Evolutionary conservation across 2,888 invertebrate species (phyloP), one percentile per base, ranked within the genome.

Genomic region (Galeopsomyia nigrocyanea): DNA sequence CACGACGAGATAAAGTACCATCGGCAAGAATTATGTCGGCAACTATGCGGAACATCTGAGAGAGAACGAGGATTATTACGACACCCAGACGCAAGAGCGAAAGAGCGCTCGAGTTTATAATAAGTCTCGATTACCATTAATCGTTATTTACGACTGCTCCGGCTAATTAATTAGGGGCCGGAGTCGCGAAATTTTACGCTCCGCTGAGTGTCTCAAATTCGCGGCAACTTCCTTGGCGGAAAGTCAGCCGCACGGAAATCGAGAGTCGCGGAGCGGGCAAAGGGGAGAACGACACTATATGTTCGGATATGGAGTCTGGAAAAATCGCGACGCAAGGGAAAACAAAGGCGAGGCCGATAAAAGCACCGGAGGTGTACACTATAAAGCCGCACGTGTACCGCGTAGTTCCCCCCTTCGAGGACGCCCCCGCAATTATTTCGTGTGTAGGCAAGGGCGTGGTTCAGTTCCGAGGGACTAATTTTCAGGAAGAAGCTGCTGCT

Each of bases 351-450:
- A 53, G n/a, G 17, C 7, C 19, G 53, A 53, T 19, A 21, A 53
- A 21, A 53, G 21, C 17, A 53, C 3, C 16, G n/a, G 51, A 51
- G 16, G 17, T n/a, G 17, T n/a, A 51, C 10, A n/a, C 19, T 51
- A 51, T 51, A 3, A n/a, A 17, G n/a, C 51, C n/a, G n/a, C n/a
- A n/a, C 26, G 26, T 5, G 26, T 5, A 26, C 26, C 26, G 26
- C 26, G 26, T 58, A 51, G 21, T 3, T 49, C 53, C 53, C 21
- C 51, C 13, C 58, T 19, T 5, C 55, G 26, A 17, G 46, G 77
- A 86, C 84, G 81, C 86, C 85, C 83, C 81, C 82, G 82, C 85
- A 84, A 86, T 86, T 85, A 84, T 79, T 80, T 82, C 82, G 84
- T 83, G 13, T 39, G 86, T 85, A 83, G 82, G 83, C 84, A 82